phyloP scores from a whole-genome alignment of 2,797 vertebrate genomes.

The Ceyx erithaca region DNA sequence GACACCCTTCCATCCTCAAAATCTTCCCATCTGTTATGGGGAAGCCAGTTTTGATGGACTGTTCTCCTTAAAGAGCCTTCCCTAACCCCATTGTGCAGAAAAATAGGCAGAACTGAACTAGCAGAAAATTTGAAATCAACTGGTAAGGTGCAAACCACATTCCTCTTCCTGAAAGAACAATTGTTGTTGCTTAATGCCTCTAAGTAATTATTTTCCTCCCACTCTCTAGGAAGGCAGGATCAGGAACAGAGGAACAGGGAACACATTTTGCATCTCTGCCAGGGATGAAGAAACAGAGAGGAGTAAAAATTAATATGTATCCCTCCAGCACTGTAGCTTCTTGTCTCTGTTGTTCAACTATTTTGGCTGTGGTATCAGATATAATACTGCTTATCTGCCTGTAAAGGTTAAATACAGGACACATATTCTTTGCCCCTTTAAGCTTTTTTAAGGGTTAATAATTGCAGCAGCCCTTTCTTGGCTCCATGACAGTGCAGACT shows the following conservation, averaged over 20 bases:
- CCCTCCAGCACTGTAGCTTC: background rate
- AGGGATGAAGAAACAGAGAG: background rate
- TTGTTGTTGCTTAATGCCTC: background rate
- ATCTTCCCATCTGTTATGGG: background rate
- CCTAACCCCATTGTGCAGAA: background rate
- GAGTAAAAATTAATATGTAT: background rate
- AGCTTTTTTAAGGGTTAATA: background rate
- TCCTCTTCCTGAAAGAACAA: background rate
- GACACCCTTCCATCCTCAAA: background rate
- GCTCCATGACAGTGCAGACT: background rate
- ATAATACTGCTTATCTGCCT: background rate
- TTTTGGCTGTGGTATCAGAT: background rate
- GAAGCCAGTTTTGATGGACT: background rate
- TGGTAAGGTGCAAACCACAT: background rate
- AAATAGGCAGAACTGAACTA: background rate
- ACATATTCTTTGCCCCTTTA: background rate
- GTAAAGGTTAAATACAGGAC: background rate
- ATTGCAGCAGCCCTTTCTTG: background rate
- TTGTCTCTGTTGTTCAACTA: background rate
- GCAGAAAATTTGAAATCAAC: background rate
- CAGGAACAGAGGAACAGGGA: background rate
- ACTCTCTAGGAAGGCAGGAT: slow-evolving; percentile 6
- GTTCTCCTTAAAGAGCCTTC: background rate
- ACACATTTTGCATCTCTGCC: background rate
- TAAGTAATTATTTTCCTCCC: slow-evolving; percentile 20